Evolutionary conservation across 2,888 invertebrate genomes (phyloP), one percentile per base, ranked within the genome.

Genomic region (Hymenopus coronatus): DNA sequence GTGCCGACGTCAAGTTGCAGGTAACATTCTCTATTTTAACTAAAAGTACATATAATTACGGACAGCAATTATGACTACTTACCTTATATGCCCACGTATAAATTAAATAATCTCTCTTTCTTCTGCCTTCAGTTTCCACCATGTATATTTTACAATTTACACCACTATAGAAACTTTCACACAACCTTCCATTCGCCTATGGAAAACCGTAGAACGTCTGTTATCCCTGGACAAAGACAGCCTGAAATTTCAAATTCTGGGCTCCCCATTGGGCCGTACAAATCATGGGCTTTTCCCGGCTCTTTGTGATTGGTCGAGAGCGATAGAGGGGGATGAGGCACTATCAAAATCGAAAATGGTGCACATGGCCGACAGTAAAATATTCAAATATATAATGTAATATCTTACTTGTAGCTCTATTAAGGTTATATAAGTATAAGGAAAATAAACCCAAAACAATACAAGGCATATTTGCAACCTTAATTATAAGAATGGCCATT

Each of bases 111-210:
- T 95, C 96, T 94, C 95, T 94, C 93, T 94, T 93, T 92, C 95
- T 95, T 94, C 95, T 96, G 94, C 95, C 96, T 95, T 95, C 94
- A 94, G 96, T 94, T 95, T 96, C 95, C 94, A 95, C 95, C 95
- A 95, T 96, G 94, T 94, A 93, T 87, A 88, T 88, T 87, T 88
- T 82, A 87, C 85, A 88, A 88, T 88, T 88, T 89, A 84, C 84
- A 87, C 87, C 84, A 88, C 88, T 87, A 87, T 28, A 82, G 82
- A 84, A 86, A 88, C 87, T 87, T 87, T 88, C 88, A 89, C 88
- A 88, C 88, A 88, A 88, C 88, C 33, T 88, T 87, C 89, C 86
- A 88, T 87, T 87, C 89, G 83, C 90, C 89, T 88, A 90, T 90
- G 90, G 90, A 90, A 90, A 87, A 90, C 84, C 89, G 87, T 88